These are phyloP conservation scores for Zaprionus ghesquierei DNA, from an alignment of 1,140 invertebrate genomes.

Conservation along the genomic window DNA sequence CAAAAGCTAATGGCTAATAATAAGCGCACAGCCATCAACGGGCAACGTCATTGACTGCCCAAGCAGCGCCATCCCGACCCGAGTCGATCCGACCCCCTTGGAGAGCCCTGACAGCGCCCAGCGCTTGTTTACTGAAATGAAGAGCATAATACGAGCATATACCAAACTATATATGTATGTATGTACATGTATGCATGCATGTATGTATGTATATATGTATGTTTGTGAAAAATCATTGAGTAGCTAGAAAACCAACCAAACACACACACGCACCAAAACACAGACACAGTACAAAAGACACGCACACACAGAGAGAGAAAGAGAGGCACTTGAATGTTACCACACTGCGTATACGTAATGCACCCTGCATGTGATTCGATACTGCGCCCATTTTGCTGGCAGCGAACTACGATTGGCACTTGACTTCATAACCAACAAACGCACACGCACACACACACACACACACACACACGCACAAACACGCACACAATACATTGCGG, in stretches of 20 bases:
- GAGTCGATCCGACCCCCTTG: not conserved
- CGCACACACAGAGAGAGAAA: not conserved
- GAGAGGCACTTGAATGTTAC: not conserved
- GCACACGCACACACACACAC: not conserved
- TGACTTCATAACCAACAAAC: not conserved
- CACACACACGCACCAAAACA: not conserved
- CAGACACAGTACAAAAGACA: not conserved
- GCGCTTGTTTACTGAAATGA: conserved; percentile 2
- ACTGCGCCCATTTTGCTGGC: not conserved
- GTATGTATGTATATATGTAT: not conserved
- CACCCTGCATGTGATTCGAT: not conserved
- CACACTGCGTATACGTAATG: not conserved
- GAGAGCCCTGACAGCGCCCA: not conserved
- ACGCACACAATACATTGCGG: not conserved
- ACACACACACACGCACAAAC: not conserved
- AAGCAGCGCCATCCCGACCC: not conserved
- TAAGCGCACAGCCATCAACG: conserved; percentile 20
- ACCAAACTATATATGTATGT: not conserved
- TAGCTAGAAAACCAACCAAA: not conserved
- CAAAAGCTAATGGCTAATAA: conserved; percentile 73
- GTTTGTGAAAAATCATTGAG: not conserved
- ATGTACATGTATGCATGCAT: not conserved
- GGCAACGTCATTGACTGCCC: conserved; percentile 28
- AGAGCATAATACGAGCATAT: not conserved
- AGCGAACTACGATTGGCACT: not conserved